phyloP scores from a whole-genome alignment of 92 coral and sea anemone genomes.

The Desmophyllum pertusum region DNA sequence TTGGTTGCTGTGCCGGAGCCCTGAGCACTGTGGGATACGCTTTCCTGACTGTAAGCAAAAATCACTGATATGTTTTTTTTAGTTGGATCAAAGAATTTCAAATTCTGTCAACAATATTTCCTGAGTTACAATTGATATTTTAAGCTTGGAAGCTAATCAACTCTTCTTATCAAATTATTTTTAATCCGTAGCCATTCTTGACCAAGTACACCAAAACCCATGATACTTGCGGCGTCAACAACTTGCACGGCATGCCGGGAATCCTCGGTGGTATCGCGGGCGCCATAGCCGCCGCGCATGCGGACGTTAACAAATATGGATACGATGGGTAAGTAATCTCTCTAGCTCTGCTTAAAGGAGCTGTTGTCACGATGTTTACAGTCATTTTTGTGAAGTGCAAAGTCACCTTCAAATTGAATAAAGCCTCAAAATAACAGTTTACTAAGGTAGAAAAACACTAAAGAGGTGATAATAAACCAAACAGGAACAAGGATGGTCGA shows the following conservation, averaged over 20 bases:
- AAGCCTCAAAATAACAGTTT: no score
- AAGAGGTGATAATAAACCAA: no score
- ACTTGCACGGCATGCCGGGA: constrained; percentile 98
- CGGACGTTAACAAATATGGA: constrained; percentile 72
- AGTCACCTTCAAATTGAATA: no score
- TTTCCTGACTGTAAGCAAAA: constrained; percentile 68
- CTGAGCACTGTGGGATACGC: constrained; percentile 86
- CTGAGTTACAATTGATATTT: not conserved
- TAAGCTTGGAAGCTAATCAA: not conserved
- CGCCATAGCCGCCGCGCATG: constrained; percentile 79
- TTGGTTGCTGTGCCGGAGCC: constrained; percentile 81
- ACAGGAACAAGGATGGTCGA: no score
- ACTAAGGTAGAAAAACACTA: no score
- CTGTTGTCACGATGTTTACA: no score
- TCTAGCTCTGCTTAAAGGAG: not conserved
- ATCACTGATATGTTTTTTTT: not conserved
- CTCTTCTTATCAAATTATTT: not conserved
- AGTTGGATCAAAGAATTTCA: not conserved
- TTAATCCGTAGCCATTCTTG: constrained; percentile 72
- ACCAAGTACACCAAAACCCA: constrained; percentile 67
- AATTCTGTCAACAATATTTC: not conserved
- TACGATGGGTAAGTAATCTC: constrained; percentile 66
- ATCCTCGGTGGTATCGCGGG: constrained; percentile 87
- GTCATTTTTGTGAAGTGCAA: no score
- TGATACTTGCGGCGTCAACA: constrained; percentile 94